Percentiles rank a stretch among this genome's conserved stretches.
Conservation (phyloP, 2,888 invertebrate species). For the Brachypalpus laphriformis region DNA sequence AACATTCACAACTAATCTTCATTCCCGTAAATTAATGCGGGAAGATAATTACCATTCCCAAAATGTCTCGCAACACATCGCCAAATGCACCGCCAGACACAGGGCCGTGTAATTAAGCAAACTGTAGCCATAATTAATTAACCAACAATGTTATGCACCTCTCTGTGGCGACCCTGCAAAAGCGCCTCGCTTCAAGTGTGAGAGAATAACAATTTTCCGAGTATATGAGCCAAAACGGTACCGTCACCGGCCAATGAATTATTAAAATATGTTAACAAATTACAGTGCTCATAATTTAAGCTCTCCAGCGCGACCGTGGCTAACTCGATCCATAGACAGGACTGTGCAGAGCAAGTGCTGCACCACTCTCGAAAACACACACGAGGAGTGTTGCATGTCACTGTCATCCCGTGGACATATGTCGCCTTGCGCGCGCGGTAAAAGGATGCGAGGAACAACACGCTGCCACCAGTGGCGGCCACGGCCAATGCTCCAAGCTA, state of each 20-base stretch:
- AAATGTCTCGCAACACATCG: conserved; percentile 2
- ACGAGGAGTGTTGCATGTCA: conserved; percentile 41
- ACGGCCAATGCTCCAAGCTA: conserved; percentile 24
- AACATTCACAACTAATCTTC: not conserved
- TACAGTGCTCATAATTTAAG: conserved; percentile 61
- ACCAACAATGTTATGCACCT: conserved; percentile 46
- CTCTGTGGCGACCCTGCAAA: not conserved
- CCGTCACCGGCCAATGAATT: conserved; percentile 55
- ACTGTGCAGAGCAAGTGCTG: conserved; percentile 46
- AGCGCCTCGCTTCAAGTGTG: not conserved
- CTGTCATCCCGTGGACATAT: conserved; percentile 54
- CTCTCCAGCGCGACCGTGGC: not conserved
- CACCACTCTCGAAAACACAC: not conserved
- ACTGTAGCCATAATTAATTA: conserved; percentile 46
- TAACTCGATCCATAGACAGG: conserved; percentile 15
- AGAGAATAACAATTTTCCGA: conserved; percentile 4
- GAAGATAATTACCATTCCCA: not conserved
- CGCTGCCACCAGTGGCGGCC: not conserved
- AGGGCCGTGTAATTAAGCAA: conserved; percentile 31
- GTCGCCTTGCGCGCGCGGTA: conserved; percentile 38
- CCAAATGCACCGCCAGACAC: conserved; percentile 1
- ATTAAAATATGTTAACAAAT: conserved; percentile 71
- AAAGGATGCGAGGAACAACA: conserved; percentile 6
- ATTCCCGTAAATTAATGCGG: not conserved
- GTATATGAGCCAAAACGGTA: conserved; percentile 29